Evolutionary conservation across 1,140 invertebrate species (phyloP).

Genomic region (Drosophila jambulina): DNA sequence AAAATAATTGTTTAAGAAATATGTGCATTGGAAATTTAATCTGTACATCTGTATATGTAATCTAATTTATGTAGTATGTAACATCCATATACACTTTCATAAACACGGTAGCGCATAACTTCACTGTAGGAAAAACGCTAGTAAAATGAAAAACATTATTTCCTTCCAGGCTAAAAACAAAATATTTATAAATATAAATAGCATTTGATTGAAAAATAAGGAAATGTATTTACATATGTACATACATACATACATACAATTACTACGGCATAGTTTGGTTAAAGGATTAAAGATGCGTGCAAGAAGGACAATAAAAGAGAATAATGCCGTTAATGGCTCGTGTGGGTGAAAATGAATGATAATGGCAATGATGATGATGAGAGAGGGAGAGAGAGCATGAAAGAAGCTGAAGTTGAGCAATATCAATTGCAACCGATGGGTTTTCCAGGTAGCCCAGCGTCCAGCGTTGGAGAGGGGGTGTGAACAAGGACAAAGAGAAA

Average conservation of each 20-base stretch:
- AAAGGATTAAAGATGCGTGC: neutral
- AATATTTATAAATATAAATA: conserved; percentile 2
- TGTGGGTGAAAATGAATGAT: neutral
- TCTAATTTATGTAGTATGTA: neutral
- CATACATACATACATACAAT: too few species aligned
- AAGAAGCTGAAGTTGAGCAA: conserved; percentile 26
- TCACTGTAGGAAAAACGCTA: conserved; percentile 3
- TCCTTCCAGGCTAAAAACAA: neutral
- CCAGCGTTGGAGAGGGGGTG: neutral
- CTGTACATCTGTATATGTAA: neutral
- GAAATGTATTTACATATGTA: neutral
- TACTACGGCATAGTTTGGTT: too few species aligned
- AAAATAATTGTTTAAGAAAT: neutral
- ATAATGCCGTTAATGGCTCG: neutral
- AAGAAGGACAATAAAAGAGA: neutral
- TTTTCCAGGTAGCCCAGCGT: neutral
- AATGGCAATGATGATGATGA: neutral
- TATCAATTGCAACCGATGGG: conserved; percentile 18
- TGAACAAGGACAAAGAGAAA: conserved; percentile 5
- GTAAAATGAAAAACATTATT: conserved; percentile 13
- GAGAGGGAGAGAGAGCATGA: neutral
- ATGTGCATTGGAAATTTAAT: neutral
- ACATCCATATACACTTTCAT: neutral
- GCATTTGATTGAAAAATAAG: neutral
- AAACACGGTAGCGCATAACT: neutral